Evolutionary conservation across 2,888 invertebrate species (phyloP), one percentile per base, ranked within the genome.

Genomic region (Phasia obesa): DNA sequence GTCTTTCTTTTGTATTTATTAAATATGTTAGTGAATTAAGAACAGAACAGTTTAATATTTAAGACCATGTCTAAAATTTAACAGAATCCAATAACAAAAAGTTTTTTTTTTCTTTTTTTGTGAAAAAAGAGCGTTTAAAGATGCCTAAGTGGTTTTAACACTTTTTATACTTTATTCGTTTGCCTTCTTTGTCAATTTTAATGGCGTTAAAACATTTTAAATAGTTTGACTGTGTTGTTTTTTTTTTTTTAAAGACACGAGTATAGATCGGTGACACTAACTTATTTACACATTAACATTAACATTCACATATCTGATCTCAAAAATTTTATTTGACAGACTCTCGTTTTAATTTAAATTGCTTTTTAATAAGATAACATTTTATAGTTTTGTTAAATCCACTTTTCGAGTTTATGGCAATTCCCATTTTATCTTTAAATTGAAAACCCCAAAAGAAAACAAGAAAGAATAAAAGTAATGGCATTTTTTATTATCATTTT

Each of bases 101-200:
- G 65, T 55, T 70, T n/a, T n/a, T n/a, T n/a, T n/a, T n/a, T n/a
- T n/a, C n/a, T n/a, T n/a, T n/a, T n/a, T n/a, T n/a, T n/a, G n/a
- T n/a, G n/a, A n/a, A 44, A 21, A 59, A 59, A 73, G 73, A 83
- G 70, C 83, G 78, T 83, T 84, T 81, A 80, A 78, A 79, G 76
- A 70, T 76, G 71, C 81, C 86, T 89, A 89, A 89, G 88, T 88
- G 89, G 87, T 87, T 89, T 89, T 88, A 89, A 89, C 89, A 88
- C 47, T 75, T 79, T 42, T 88, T 89, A 89, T 88, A 88, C 38
- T 75, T 79, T 42, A 69, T 69, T 31, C 23, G 19, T 35, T 69
- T 38, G 59, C 49, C 35, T 75, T 17, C 6, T 69, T 69, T 77
- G 59, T 79, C 62, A 73, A 69, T 81, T 64, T 81, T 89, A 87